phyloP scores from a whole-genome alignment of 2,113 vertebrate species.

The Actinemys pallida region DNA sequence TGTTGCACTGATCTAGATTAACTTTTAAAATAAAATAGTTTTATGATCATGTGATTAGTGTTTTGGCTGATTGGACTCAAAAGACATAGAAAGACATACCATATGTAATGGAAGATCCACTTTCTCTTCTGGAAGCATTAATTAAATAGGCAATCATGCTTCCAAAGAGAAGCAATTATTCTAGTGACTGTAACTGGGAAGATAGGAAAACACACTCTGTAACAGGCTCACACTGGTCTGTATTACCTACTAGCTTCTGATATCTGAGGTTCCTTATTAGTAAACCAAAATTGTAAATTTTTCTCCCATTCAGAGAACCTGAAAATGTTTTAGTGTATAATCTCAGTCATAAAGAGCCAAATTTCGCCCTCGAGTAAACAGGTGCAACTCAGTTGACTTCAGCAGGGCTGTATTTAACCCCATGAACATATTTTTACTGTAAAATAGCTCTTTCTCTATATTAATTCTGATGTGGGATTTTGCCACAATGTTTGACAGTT shows the following conservation, averaged over 20 bases:
- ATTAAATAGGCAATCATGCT: neutral
- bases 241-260: neutral
- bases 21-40: neutral
- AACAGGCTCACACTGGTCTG: neutral
- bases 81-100: neutral
- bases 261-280: neutral
- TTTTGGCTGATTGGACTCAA: neutral
- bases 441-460: neutral
- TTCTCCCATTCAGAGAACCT: neutral
- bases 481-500: neutral
- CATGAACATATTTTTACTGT: neutral
- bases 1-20: neutral
- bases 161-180: neutral
- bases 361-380: neutral
- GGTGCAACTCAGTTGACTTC: neutral
- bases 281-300: neutral
- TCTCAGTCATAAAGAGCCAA: neutral
- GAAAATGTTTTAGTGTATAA: neutral
- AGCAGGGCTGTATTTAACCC: neutral
- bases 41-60: neutral
- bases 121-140: neutral
- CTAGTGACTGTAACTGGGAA: neutral
- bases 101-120: neutral
- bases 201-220: neutral
- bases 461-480: neutral